Base-by-base conservation (phyloP, 53 echinoderm and acorn worm species). In the Astropecten irregularis region DNA sequence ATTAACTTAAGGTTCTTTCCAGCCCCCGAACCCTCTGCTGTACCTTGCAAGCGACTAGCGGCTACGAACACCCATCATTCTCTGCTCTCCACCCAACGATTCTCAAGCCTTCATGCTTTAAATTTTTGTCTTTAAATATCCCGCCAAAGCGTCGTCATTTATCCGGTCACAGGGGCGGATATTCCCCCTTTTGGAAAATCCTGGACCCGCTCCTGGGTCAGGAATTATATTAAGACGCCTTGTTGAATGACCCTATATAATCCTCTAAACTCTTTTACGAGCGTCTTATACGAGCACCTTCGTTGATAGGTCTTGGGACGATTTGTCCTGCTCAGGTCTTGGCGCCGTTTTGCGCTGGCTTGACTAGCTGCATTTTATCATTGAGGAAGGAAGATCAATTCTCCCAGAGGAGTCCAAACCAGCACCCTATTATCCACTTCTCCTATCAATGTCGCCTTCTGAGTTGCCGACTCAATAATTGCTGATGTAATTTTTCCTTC, bases 101-200 rank as follows among this genome's bases (percentile, higher is more conserved):
- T 84, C 28, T 70, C 84, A 18, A 58, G 1, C 29, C 55, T 20
- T 51, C 83, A 83, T 8, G 83, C 83, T 32, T 83, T 55, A 22
- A 83, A 83, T 54, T 84, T 70, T 30, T 68, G 51, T 23, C 9
- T 51, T 7, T 82, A 82, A n/a, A n/a, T n/a, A 21, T 82, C 82
- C 11, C 47, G 42, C 82, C 82, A 82, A 3, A 71, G 71, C 33
- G 59, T 84, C 54, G 3, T 40, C 84, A 39, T 70, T 69, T 40
- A 70, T 70, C 20, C 59, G n/a, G n/a, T n/a, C n/a, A n/a, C n/a
- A n/a, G n/a, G n/a, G n/a, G n/a, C n/a, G n/a, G n/a, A n/a, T n/a
- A n/a, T n/a, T n/a, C n/a, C n/a, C n/a, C n/a, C n/a, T n/a, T n/a
- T n/a, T n/a, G n/a, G n/a, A n/a, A n/a, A n/a, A n/a, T n/a, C n/a